Percentiles rank a stretch among this genome's conserved stretches.
Evolutionary conservation across 2,797 vertebrate genomes (phyloP).

Genomic region (Pseudocheirus occidentalis): DNA sequence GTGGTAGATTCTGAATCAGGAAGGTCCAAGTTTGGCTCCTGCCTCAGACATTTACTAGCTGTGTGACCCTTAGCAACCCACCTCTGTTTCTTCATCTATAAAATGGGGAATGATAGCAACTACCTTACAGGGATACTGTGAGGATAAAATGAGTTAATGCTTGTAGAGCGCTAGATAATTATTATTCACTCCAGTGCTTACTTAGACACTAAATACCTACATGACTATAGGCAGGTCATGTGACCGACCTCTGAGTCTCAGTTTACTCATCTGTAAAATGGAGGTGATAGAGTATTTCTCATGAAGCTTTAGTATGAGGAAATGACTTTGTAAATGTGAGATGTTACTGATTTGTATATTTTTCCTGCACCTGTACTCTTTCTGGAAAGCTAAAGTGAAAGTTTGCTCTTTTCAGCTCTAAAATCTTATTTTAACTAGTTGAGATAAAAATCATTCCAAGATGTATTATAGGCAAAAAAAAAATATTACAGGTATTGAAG

Average conservation of each 20-base stretch:
- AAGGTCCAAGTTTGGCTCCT: neutral
- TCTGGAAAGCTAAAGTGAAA: neutral
- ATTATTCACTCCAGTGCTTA: neutral
- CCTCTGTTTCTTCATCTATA: neutral
- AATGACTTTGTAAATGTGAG: neutral
- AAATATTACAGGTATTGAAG: neutral
- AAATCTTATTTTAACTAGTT: neutral
- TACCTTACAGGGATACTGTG: neutral
- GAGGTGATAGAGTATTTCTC: neutral
- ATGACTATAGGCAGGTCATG: neutral
- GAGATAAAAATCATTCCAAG: neutral
- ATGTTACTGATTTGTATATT: neutral
- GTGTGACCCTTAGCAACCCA: neutral
- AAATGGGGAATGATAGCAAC: neutral
- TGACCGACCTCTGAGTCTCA: neutral
- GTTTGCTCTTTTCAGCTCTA: neutral
- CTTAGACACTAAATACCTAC: neutral
- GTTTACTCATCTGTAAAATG: neutral
- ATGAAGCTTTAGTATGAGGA: neutral
- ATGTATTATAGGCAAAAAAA: neutral
- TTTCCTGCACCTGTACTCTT: neutral
- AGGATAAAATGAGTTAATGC: neutral
- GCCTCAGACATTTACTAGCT: neutral
- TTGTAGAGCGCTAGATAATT: neutral
- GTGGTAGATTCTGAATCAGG: neutral